Percentiles rank a stretch among this genome's conserved stretches.
Conservation (phyloP, 2,888 invertebrate genomes). For the Clistopyga incitator region DNA sequence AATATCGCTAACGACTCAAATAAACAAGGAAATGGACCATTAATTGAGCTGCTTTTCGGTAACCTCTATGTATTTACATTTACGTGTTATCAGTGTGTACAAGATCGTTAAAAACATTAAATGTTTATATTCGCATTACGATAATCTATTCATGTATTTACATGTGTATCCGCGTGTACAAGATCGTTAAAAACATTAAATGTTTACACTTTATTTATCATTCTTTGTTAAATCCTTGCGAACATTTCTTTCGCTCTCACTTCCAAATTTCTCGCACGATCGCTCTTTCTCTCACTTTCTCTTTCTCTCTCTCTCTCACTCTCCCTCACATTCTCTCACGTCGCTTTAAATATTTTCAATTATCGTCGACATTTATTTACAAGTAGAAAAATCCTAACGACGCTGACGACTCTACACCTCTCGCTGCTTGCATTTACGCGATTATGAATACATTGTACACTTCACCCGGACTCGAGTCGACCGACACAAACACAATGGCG, state of each 20-base stretch:
- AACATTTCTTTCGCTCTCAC: conserved; percentile 31
- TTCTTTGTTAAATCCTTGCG: conserved; percentile 63
- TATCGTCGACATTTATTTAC: conserved; percentile 72
- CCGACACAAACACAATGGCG: conserved; percentile 50
- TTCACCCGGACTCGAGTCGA: conserved; percentile 60
- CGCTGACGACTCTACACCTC: conserved; percentile 73
- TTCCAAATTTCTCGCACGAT: conserved; percentile 3
- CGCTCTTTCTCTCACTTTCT: conserved; percentile 48
- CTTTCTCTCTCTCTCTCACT: conserved; percentile 47
- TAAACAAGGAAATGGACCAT: background rate
- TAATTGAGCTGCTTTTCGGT: conserved; percentile 71
- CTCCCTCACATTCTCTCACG: conserved; percentile 23
- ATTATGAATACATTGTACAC: conserved; percentile 74
- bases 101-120: conserved; percentile 84
- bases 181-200: conserved; percentile 83
- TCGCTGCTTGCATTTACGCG: conserved; percentile 68
- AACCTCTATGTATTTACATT: conserved; percentile 83
- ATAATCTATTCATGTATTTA: conserved; percentile 83
- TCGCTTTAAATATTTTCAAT: conserved; percentile 72
- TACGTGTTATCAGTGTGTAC: conserved; percentile 82
- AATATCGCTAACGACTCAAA: background rate
- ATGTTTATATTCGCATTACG: conserved; percentile 82
- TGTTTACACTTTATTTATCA: conserved; percentile 76
- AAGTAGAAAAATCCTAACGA: conserved; percentile 79
- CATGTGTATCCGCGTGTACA: conserved; percentile 82